A percentile compares a stretch with the other conserved stretches of the same genome.
phyloP scores from a whole-genome alignment of 2,113 vertebrate genomes.

The Grammomys dolichurus region DNA sequence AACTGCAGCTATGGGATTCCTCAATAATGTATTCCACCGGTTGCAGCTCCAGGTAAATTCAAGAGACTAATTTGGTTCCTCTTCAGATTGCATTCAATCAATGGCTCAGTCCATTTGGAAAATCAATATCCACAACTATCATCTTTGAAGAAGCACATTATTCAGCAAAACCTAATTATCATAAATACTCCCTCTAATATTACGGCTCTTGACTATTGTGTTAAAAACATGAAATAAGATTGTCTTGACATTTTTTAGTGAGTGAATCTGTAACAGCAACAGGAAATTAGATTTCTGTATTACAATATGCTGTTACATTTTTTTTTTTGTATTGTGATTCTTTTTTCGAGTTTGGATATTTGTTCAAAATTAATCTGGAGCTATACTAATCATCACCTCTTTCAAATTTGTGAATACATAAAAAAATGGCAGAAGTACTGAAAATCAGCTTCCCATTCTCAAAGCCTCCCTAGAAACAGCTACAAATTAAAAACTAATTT shows the following conservation, averaged over 20 bases:
- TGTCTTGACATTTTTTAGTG: slow-evolving; percentile 77
- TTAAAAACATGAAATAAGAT: slow-evolving; percentile 69
- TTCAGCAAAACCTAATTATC: slow-evolving; percentile 82
- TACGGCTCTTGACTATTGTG: slow-evolving; percentile 69
- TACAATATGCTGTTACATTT: slow-evolving; percentile 19
- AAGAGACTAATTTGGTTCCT: slow-evolving; percentile 71
- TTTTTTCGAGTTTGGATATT: slow-evolving; percentile 67
- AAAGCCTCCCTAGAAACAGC: slow-evolving; percentile 51
- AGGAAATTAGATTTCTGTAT: slow-evolving; percentile 76
- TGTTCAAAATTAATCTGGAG: slow-evolving; percentile 71
- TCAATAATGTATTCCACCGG: slow-evolving; percentile 61
- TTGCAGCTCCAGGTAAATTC: slow-evolving; percentile 21
- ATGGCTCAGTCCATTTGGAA: slow-evolving; percentile 71
- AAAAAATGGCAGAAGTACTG: not conserved
- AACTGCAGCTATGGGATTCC: slow-evolving; percentile 20
- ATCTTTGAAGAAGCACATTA: slow-evolving; percentile 62
- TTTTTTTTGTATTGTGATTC: not conserved
- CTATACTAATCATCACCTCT: slow-evolving; percentile 60
- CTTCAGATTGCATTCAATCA: slow-evolving; percentile 72
- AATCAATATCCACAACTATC: slow-evolving; percentile 72
- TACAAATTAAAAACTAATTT: slow-evolving; percentile 74
- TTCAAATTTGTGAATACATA: slow-evolving; percentile 64
- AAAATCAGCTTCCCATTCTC: slow-evolving; percentile 11
- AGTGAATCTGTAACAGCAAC: slow-evolving; percentile 67
- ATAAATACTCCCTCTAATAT: slow-evolving; percentile 72